Evolutionary conservation across 2,797 vertebrate species (phyloP), one percentile per base, ranked within the genome.

Genomic region (Coracias cyanogaster): DNA sequence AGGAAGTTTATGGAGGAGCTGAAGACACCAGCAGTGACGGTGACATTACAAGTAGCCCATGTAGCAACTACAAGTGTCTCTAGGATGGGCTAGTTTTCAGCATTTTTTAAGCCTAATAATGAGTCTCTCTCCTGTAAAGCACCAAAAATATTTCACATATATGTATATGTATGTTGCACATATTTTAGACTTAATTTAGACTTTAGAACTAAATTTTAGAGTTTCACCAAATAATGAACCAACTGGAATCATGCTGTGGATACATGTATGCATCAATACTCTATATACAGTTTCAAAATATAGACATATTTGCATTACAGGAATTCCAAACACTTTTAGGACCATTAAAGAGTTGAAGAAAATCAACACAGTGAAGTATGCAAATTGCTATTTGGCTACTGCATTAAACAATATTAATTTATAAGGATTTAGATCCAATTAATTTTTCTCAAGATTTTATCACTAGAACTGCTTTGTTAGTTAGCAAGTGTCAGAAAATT

Each of bases 371-470:
- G 39, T 51, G 60, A 94, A 92, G 95, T 64, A 92, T 14, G 26
- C 60, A 93, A 95, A 96, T 94, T 85, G 89, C 62, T 96, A 97
- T 95, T 55, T 87, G 77, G 62, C 61, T 79, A 79, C 52, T 88
- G 77, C 60, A 93, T 81, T 78, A 66, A 82, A 97, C 64, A 93
- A 80, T 95, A 97, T 90, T 95, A 94, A 97, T 96, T 98, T 95
- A 96, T 92, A 93, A 91, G 58, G 65, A 65, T 81, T 97, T 97
- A 92, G 96, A 94, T 84, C 60, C 51, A 97, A 96, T 98, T 97
- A 96, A 77, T 89, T 96, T 94, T 96, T 84, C 49, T 84, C 77
- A 82, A 96, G 92, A 96, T 95, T 93, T 5, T 94, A 96, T 94
- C 89, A 84, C 82, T 97, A 87, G 80, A 87, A 62, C 33, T 17